A percentile compares a stretch with the other conserved stretches of the same genome.
Conservation (phyloP, 2,888 invertebrate species). For the Cerastoderma edule region DNA sequence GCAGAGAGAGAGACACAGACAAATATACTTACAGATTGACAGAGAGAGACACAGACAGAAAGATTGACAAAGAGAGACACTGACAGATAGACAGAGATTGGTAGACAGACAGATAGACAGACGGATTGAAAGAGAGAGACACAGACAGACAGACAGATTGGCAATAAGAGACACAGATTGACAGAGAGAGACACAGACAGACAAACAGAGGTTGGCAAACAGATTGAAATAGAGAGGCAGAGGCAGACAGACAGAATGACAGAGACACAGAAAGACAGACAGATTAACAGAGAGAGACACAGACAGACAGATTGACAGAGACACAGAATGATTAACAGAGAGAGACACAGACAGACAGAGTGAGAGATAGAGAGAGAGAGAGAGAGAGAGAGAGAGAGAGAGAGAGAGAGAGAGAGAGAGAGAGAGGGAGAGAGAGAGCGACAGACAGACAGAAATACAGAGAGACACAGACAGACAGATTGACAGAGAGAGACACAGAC, state of each 20-base stretch:
- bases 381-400: background rate
- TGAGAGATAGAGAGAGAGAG: background rate
- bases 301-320: no score
- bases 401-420: background rate
- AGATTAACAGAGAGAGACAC: no score
- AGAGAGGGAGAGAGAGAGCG: background rate
- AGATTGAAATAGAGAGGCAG: no score
- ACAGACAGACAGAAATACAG: background rate
- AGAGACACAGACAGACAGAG: no score
- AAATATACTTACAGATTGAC: no score
- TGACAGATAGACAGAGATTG: background rate
- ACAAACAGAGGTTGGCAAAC: no score
- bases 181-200: background rate
- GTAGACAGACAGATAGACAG: background rate
- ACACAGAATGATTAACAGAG: no score
- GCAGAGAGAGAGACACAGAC: no score
- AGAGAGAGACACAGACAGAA: no score
- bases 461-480: background rate
- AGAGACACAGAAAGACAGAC: no score
- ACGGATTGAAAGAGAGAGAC: background rate
- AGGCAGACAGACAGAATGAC: no score
- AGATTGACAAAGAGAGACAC: no score
- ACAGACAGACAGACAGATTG: background rate
- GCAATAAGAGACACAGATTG: background rate
- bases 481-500: background rate